A percentile compares a stretch with the other conserved stretches of the same genome.
Evolutionary conservation across 2,888 invertebrate species (phyloP).

Genomic region (Chrysodeixis includens): DNA sequence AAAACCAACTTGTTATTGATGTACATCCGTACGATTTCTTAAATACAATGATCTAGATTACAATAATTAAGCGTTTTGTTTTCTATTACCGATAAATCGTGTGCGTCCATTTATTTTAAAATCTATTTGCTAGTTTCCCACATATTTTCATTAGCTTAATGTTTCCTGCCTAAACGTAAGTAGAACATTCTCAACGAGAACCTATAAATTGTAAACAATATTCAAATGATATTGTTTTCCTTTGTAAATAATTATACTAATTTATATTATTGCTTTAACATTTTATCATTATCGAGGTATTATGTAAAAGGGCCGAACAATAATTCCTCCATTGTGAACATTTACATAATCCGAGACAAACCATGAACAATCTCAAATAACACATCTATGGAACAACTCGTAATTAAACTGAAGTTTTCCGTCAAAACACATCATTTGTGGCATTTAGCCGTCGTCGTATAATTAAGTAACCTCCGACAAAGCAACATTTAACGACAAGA

Average conservation of each 20-base stretch:
- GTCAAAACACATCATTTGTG: slow-evolving; percentile 63
- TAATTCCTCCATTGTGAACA: not conserved
- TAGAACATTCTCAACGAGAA: not conserved
- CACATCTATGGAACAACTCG: slow-evolving; percentile 13
- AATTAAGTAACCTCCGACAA: slow-evolving; percentile 68
- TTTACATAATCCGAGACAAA: slow-evolving; percentile 16
- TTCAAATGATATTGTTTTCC: no score
- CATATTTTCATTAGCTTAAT: slow-evolving; percentile 13
- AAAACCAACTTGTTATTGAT: not conserved
- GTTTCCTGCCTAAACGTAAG: slow-evolving; percentile 9
- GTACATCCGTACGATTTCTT: slow-evolving; percentile 8
- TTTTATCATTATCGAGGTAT: not conserved
- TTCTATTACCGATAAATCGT: slow-evolving; percentile 29
- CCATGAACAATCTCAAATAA: slow-evolving; percentile 35
- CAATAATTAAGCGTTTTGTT: slow-evolving; percentile 18
- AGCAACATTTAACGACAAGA: slow-evolving; percentile 63
- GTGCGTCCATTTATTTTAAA: slow-evolving; percentile 34
- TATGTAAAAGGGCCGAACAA: slow-evolving; percentile 2
- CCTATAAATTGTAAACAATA: no score
- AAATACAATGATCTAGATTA: slow-evolving; percentile 15
- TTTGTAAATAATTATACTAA: no score
- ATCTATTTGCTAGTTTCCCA: slow-evolving; percentile 6
- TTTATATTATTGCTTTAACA: not conserved
- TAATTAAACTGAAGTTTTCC: slow-evolving; percentile 54
- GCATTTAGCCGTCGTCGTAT: slow-evolving; percentile 64